Conservation (phyloP, 2,113 vertebrate species). For the Epinephelus cyanopodus region DNA sequence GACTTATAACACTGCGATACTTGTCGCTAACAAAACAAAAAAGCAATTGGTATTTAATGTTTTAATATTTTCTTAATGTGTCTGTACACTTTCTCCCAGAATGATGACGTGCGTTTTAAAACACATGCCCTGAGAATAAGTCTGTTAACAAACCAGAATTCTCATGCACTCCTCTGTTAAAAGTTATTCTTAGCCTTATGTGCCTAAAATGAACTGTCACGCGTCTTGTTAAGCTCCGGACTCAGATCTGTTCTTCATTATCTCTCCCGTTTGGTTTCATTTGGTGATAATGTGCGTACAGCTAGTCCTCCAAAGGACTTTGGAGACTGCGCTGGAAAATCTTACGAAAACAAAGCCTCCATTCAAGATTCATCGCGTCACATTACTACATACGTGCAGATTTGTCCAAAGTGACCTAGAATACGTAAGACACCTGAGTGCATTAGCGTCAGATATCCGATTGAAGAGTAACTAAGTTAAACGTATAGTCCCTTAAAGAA, state of each 20-base stretch:
- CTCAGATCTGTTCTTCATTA: constrained; percentile 23
- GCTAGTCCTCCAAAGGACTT: neutral
- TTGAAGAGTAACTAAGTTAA: constrained; percentile 23
- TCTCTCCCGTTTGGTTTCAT: neutral
- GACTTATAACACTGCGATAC: too few relatives aligned
- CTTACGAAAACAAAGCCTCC: too few relatives aligned
- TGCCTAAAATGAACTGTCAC: neutral
- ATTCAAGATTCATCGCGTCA: too few relatives aligned
- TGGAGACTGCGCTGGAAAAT: neutral
- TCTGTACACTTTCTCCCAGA: neutral
- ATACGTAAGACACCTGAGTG: neutral
- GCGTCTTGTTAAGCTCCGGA: neutral
- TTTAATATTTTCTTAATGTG: too few relatives aligned
- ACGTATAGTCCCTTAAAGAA: neutral
- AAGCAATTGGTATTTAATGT: too few relatives aligned
- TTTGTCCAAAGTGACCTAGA: neutral
- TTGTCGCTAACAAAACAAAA: too few relatives aligned
- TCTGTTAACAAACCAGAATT: neutral
- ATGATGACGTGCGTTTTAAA: neutral
- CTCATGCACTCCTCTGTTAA: neutral
- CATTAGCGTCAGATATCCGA: neutral
- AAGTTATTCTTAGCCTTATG: neutral
- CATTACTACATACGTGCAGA: neutral
- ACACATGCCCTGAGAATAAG: neutral
- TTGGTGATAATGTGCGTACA: neutral